Conservation (phyloP, 2,797 vertebrate species). For the Paguma larvata region DNA sequence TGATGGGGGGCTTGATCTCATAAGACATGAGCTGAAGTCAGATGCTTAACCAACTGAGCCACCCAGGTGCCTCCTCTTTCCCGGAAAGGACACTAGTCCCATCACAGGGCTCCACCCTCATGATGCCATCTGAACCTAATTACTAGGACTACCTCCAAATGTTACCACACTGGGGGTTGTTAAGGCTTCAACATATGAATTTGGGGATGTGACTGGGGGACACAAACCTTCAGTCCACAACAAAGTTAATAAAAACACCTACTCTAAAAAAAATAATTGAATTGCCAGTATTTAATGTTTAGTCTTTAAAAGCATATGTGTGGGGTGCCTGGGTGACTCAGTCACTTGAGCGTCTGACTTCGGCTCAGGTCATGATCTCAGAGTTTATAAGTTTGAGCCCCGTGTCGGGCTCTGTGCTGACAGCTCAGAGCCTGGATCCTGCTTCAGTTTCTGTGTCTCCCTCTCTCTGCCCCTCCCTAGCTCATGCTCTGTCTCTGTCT, state of each 20-base stretch:
- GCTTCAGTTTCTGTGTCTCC: too few relatives aligned
- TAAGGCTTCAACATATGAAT: background rate
- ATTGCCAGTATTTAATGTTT: background rate
- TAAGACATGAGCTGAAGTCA: too few relatives aligned
- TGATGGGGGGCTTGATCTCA: too few relatives aligned
- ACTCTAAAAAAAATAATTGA: background rate
- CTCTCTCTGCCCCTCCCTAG: too few relatives aligned
- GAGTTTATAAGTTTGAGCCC: too few relatives aligned
- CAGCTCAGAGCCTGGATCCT: too few relatives aligned
- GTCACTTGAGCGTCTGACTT: too few relatives aligned
- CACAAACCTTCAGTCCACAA: background rate
- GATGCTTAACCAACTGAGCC: background rate
- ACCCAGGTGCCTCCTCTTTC: background rate
- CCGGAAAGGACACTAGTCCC: background rate
- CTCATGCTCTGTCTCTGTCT: too few relatives aligned
- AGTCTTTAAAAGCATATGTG: background rate
- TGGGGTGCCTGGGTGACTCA: too few relatives aligned
- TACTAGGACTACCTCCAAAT: background rate
- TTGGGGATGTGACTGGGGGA: background rate
- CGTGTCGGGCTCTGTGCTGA: too few relatives aligned
- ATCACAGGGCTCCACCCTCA: background rate
- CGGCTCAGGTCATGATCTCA: background rate
- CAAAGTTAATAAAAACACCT: background rate
- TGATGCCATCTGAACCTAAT: background rate
- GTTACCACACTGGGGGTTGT: background rate